phyloP scores from a whole-genome alignment of 1,140 invertebrate species.

The Hermetia illucens region DNA sequence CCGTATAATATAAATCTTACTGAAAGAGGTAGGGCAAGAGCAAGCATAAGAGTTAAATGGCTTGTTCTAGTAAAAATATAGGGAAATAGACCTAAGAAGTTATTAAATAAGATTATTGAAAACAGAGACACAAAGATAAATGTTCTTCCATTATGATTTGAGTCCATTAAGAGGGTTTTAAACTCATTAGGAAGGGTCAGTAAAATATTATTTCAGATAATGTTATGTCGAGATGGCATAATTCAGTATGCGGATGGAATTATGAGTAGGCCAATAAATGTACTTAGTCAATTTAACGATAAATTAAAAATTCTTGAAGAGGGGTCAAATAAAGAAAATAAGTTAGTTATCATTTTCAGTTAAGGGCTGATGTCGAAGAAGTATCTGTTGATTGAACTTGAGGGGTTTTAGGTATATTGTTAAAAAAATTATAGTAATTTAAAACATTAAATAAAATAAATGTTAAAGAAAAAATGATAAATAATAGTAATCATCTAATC shows the following conservation, averaged over 20 bases:
- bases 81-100: slow-evolving; percentile 47
- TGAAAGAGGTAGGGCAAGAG: slow-evolving; percentile 41
- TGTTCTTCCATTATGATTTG: slow-evolving; percentile 29
- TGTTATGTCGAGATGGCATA: slow-evolving; percentile 31
- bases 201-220: slow-evolving; percentile 32
- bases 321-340: slow-evolving; percentile 40
- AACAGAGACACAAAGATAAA: slow-evolving; percentile 39
- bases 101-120: slow-evolving; percentile 40
- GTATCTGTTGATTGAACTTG: too few relatives aligned
- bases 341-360: slow-evolving; percentile 40
- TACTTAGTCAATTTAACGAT: slow-evolving; percentile 39
- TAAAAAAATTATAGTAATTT: too few relatives aligned
- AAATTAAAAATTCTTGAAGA: slow-evolving; percentile 29
- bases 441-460: too few relatives aligned
- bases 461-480: slow-evolving; percentile 33
- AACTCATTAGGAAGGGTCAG: slow-evolving; percentile 34
- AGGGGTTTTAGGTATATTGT: too few relatives aligned
- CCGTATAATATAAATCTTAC: slow-evolving; percentile 41
- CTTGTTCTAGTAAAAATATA: slow-evolving; percentile 50
- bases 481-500: slow-evolving; percentile 35
- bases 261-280: slow-evolving; percentile 32
- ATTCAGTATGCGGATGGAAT: slow-evolving; percentile 33
- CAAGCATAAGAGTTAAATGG: slow-evolving; percentile 39
- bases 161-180: slow-evolving; percentile 32
- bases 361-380: slow-evolving; percentile 25